Evolutionary conservation across 2,113 vertebrate genomes (phyloP).

Genomic region (Phasianus colchicus): DNA sequence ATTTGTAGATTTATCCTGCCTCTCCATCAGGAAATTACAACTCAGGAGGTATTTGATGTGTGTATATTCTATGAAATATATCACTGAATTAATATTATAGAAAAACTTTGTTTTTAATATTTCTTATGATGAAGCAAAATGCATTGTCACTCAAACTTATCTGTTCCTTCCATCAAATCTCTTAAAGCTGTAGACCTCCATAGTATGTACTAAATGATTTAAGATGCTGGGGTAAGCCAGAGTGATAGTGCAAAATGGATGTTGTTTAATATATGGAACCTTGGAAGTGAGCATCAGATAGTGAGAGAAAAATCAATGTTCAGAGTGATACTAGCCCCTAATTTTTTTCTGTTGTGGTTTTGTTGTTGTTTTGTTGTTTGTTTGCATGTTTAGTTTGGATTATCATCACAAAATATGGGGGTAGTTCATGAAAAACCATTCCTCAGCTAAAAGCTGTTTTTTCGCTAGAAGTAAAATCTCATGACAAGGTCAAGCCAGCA

Average conservation of each 20-base stretch:
- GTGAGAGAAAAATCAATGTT: background rate
- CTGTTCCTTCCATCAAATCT: background rate
- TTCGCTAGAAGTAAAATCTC: conserved; percentile 10
- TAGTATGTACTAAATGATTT: background rate
- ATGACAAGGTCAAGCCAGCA: background rate
- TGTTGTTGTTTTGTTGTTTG: too few species aligned
- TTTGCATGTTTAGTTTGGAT: background rate
- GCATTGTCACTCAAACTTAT: background rate
- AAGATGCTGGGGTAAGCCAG: background rate
- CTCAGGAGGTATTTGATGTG: background rate
- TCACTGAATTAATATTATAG: background rate
- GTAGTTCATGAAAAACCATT: background rate
- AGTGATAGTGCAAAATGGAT: background rate
- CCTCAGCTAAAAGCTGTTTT: background rate
- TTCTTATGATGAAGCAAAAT: background rate
- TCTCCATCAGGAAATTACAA: background rate
- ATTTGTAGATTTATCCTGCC: background rate
- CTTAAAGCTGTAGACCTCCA: background rate
- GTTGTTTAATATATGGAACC: background rate
- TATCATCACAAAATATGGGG: background rate
- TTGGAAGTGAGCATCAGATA: background rate
- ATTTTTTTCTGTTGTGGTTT: background rate
- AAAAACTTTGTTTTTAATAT: background rate
- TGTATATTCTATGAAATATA: background rate
- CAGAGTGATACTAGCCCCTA: background rate